Evolutionary conservation across 1,140 invertebrate genomes (phyloP).

Genomic region (Antheraea mylitta): DNA sequence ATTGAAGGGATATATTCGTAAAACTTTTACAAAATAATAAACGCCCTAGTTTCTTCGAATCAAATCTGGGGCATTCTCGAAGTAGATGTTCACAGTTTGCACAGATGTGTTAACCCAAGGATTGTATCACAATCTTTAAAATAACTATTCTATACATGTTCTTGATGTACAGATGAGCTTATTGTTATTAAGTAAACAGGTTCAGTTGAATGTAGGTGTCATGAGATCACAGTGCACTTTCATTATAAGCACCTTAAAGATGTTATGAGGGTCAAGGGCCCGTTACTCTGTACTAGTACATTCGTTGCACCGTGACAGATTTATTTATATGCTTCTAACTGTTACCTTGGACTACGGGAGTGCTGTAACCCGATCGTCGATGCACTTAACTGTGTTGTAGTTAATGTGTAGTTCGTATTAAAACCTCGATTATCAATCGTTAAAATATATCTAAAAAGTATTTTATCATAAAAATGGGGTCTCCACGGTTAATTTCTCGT

Average conservation of each 20-base stretch:
- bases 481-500: background rate
- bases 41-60: no score
- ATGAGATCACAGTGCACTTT: background rate
- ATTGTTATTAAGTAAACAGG: background rate
- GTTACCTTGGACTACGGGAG: slow-evolving; percentile 35
- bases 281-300: slow-evolving; percentile 48
- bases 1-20: no score
- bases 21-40: no score
- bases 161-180: background rate
- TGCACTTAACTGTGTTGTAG: slow-evolving; percentile 9
- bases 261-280: slow-evolving; percentile 49
- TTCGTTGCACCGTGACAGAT: slow-evolving; percentile 50
- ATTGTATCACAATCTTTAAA: no score
- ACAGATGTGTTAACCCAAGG: no score
- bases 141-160: no score
- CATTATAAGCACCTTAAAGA: slow-evolving; percentile 28
- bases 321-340: slow-evolving; percentile 65
- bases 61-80: no score
- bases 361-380: slow-evolving; percentile 37
- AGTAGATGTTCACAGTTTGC: no score
- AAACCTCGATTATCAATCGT: slow-evolving; percentile 11
- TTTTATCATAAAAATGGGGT: slow-evolving; percentile 5
- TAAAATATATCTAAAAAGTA: slow-evolving; percentile 10
- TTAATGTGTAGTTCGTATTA: slow-evolving; percentile 11
- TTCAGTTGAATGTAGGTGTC: background rate